Conservation (phyloP, 2,888 invertebrate genomes). For the Dermolepida albohirtum region DNA sequence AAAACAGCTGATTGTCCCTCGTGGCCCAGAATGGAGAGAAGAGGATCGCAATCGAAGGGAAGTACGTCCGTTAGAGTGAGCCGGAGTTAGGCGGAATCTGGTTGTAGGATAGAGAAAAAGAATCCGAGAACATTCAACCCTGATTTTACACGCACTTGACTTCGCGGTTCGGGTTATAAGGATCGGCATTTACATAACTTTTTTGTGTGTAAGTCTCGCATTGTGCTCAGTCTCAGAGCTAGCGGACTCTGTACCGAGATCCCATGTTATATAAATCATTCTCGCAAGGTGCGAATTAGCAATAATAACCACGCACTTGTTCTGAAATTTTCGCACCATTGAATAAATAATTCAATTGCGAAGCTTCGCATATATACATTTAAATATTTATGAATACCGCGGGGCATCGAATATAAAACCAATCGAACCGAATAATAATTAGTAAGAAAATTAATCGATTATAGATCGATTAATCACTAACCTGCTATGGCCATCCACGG, state of each 20-base stretch:
- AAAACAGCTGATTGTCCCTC: slow-evolving; percentile 64
- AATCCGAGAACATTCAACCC: slow-evolving; percentile 62
- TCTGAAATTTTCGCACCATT: slow-evolving; percentile 27
- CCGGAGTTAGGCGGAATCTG: slow-evolving; percentile 50
- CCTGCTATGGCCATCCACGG: slow-evolving; percentile 99
- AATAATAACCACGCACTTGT: slow-evolving; percentile 44
- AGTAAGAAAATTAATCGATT: slow-evolving; percentile 18
- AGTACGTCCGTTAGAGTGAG: slow-evolving; percentile 48
- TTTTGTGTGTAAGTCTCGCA: slow-evolving; percentile 46
- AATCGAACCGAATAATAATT: slow-evolving; percentile 25
- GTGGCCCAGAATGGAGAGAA: slow-evolving; percentile 55
- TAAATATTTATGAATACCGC: slow-evolving; percentile 30
- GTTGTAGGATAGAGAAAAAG: slow-evolving; percentile 58
- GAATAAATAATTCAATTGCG: slow-evolving; percentile 27
- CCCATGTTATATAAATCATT: slow-evolving; percentile 40
- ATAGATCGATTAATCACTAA: slow-evolving; percentile 68
- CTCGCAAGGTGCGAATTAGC: slow-evolving; percentile 41
- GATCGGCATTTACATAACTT: slow-evolving; percentile 61
- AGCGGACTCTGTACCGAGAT: slow-evolving; percentile 7
- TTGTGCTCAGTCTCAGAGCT: slow-evolving; percentile 46
- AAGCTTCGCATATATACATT: slow-evolving; percentile 21
- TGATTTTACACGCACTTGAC: slow-evolving; percentile 74
- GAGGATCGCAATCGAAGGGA: slow-evolving; percentile 48
- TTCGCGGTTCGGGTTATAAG: slow-evolving; percentile 58
- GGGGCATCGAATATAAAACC: slow-evolving; percentile 24